Conservation (phyloP, 1,140 invertebrate species). For the Saccostrea glomerata region DNA sequence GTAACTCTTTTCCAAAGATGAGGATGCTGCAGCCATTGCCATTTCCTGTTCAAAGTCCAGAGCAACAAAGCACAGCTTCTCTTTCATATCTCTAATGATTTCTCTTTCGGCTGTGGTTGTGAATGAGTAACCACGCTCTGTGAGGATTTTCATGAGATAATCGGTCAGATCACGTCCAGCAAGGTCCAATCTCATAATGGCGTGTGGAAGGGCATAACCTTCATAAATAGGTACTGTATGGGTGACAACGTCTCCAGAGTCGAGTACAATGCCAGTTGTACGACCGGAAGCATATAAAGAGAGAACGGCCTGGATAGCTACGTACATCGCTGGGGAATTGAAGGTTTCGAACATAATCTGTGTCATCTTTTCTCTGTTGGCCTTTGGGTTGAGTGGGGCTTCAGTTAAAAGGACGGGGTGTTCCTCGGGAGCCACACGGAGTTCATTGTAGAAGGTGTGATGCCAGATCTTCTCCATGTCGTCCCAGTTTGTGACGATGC, state of each 20-base stretch:
- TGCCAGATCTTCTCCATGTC: constrained; percentile 83
- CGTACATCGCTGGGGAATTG: constrained; percentile 96
- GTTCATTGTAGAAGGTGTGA: constrained; percentile 95
- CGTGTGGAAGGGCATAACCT: constrained; percentile 88
- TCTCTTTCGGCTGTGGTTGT: constrained; percentile 83
- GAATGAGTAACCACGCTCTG: constrained; percentile 72
- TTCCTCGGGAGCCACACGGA: constrained; percentile 81
- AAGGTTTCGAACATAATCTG: constrained; percentile 83
- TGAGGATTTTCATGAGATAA: constrained; percentile 81
- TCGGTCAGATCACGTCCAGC: constrained; percentile 95
- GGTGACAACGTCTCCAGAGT: constrained; percentile 92
- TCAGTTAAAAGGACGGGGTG: constrained; percentile 77
- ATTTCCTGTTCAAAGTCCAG: too few species aligned
- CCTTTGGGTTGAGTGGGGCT: constrained; percentile 76
- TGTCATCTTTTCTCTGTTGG: constrained; percentile 90
- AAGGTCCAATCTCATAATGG: constrained; percentile 89
- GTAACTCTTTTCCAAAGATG: too few species aligned
- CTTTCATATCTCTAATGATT: constrained; percentile 81
- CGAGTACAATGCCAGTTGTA: constrained; percentile 94
- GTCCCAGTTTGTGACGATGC: constrained; percentile 97
- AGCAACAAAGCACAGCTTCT: too few species aligned
- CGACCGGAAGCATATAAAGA: constrained; percentile 93
- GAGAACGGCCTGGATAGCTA: constrained; percentile 92
- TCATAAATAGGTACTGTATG: constrained; percentile 95
- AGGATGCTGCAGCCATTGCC: too few species aligned